Evolutionary conservation across 2,888 invertebrate genomes (phyloP).

Genomic region (Fragum sueziense): DNA sequence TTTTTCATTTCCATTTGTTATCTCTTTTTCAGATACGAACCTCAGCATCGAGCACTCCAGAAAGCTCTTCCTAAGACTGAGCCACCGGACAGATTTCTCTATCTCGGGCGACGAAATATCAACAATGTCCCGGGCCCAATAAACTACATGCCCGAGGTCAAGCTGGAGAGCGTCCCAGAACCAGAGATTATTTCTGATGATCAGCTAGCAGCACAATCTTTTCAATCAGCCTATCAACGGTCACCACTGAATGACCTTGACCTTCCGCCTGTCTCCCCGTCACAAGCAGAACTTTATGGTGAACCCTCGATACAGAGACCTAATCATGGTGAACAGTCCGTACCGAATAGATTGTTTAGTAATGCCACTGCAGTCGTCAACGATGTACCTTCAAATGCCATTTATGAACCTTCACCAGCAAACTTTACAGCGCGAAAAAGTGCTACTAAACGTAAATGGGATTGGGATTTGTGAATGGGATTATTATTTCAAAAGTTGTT

Average conservation of each 20-base stretch:
- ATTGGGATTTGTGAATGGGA: neutral
- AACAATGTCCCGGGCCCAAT: neutral
- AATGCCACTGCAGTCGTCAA: neutral
- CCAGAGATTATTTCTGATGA: neutral
- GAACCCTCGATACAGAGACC: neutral
- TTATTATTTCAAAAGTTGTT: too few species aligned
- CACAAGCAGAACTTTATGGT: neutral
- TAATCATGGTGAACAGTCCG: neutral
- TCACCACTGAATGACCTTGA: too few species aligned
- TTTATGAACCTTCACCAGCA: neutral
- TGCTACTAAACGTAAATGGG: neutral
- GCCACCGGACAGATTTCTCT: neutral
- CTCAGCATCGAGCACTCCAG: neutral
- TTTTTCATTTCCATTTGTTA: neutral
- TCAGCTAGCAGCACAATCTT: neutral
- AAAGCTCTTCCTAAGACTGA: neutral
- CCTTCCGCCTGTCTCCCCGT: too few species aligned
- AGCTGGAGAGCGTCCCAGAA: neutral
- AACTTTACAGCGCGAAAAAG: neutral
- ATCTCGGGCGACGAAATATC: neutral
- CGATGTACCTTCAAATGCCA: neutral
- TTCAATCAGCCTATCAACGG: too few species aligned
- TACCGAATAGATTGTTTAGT: neutral
- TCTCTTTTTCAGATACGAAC: neutral
- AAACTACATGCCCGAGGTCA: neutral